Evolutionary conservation across 2,113 vertebrate genomes (phyloP).

Genomic region (Carassius gibelio): DNA sequence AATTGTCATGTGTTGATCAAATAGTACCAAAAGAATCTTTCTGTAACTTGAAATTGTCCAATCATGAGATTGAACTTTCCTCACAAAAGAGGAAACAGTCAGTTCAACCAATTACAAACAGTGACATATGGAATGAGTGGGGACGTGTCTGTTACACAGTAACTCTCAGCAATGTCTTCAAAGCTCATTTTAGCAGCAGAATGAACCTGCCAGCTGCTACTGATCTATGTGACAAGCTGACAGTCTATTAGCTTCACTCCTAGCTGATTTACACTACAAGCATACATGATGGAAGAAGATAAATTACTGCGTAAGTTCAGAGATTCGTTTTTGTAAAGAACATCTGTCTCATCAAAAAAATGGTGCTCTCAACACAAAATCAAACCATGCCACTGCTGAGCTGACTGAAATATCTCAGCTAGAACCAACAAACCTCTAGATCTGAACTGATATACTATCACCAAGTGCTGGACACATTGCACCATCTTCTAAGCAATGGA

Average conservation of each 20-base stretch:
- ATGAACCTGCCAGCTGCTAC: conserved; percentile 46
- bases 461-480: neutral
- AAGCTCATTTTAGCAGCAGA: conserved; percentile 50
- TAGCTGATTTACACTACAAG: conserved; percentile 28
- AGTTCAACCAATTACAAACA: conserved; percentile 2
- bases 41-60: neutral
- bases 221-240: conserved; percentile 45
- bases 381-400: conserved; percentile 5
- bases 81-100: neutral
- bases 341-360: conserved; percentile 47
- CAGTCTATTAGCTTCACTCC: conserved; percentile 20
- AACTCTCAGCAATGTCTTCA: conserved; percentile 44
- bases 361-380: conserved; percentile 9
- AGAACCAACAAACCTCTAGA: neutral
- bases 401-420: neutral
- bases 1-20: neutral
- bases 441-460: neutral
- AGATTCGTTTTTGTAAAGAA: neutral
- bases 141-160: conserved; percentile 19
- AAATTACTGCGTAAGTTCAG: neutral
- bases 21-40: neutral
- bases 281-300: neutral
- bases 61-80: neutral
- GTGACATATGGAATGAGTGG: conserved; percentile 4
- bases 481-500: neutral